phyloP scores from a whole-genome alignment of 2,113 vertebrate species.

The Prochilodus magdalenae region DNA sequence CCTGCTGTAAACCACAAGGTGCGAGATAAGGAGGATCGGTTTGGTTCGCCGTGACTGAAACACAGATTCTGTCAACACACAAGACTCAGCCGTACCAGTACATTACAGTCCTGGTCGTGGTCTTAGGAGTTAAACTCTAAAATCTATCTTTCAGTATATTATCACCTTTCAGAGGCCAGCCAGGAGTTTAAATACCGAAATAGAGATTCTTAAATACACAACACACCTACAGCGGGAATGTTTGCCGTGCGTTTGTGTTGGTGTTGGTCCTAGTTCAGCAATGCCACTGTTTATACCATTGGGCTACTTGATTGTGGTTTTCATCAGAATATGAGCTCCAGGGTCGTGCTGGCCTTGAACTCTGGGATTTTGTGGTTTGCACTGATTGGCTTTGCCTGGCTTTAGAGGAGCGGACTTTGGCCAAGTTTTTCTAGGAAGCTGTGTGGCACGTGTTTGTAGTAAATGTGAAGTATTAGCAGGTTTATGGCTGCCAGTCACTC shows the following conservation, averaged over 20 bases:
- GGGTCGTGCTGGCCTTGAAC: slow-evolving; percentile 12
- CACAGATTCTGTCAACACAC: not conserved
- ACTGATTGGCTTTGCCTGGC: slow-evolving; percentile 32
- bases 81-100: not conserved
- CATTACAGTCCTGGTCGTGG: too few species aligned
- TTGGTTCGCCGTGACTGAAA: not conserved
- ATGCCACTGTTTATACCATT: not conserved
- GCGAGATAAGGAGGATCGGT: not conserved
- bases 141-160: not conserved
- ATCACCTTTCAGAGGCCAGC: not conserved
- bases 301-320: too few species aligned
- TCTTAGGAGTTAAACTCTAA: not conserved
- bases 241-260: not conserved
- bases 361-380: slow-evolving; percentile 3
- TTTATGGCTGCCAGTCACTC: not conserved
- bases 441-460: slow-evolving; percentile 17
- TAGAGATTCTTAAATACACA: not conserved
- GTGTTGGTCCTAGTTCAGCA: not conserved
- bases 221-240: not conserved
- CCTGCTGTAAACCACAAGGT: not conserved
- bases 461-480: slow-evolving; percentile 16
- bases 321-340: not conserved
- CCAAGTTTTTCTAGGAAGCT: slow-evolving; percentile 23
- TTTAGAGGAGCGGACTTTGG: slow-evolving; percentile 30
- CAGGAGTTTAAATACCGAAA: not conserved